A percentile compares a stretch with the other conserved stretches of the same genome.
These are phyloP conservation scores for Hipposideros larvatus DNA, from an alignment of 2,797 vertebrate species.

Conservation along the genomic window DNA sequence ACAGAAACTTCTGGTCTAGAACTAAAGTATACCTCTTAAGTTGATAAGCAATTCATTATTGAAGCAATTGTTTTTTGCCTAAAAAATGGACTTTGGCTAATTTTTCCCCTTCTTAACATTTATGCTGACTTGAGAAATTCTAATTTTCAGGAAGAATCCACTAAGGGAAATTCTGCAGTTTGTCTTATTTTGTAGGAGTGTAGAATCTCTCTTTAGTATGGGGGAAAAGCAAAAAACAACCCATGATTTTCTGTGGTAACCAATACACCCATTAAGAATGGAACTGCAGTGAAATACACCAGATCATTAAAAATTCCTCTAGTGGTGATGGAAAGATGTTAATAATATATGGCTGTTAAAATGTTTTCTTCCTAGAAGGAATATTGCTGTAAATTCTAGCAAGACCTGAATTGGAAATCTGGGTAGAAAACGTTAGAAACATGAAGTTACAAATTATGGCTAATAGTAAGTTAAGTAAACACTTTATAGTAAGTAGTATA, in stretches of 20 bases:
- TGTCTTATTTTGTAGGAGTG: neutral
- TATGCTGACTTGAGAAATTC: constrained; percentile 55
- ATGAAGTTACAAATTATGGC: constrained; percentile 45
- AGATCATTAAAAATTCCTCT: constrained; percentile 15
- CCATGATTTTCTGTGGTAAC: neutral
- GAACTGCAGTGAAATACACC: constrained; percentile 10
- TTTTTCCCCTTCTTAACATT: constrained; percentile 25
- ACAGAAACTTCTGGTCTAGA: constrained; percentile 18
- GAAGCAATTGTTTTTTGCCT: constrained; percentile 56
- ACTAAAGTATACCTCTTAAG: constrained; percentile 21
- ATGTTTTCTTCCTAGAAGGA: constrained; percentile 37
- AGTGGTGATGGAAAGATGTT: constrained; percentile 7
- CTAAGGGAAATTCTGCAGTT: neutral
- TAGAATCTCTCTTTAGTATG: neutral
- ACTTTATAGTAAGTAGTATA: neutral
- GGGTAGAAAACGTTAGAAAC: constrained; percentile 15
- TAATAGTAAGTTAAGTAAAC: constrained; percentile 41
- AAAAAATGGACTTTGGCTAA: constrained; percentile 1
- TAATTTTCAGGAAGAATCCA: constrained; percentile 47
- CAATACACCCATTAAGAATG: constrained; percentile 26
- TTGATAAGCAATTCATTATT: constrained; percentile 61
- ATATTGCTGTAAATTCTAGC: constrained; percentile 37
- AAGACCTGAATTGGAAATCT: constrained; percentile 53
- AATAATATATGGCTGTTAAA: constrained; percentile 34
- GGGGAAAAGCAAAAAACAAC: neutral